Percentiles rank a stretch among this genome's conserved stretches.
These are phyloP conservation scores for Drosophila recens DNA, from an alignment of 2,888 invertebrate genomes.

Conservation along the genomic window DNA sequence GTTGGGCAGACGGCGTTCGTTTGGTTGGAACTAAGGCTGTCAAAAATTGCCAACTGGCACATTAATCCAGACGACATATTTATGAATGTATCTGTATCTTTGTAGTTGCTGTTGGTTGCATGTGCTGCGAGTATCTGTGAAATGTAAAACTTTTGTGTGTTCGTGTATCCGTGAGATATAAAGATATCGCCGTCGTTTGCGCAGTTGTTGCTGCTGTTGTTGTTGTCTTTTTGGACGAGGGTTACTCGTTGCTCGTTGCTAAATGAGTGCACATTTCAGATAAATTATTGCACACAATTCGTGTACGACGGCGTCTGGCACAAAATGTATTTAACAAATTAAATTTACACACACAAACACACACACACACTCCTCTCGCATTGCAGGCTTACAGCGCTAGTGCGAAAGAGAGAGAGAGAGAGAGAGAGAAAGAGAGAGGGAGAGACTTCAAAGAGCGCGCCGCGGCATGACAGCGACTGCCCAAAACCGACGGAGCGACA, in stretches of 20 bases:
- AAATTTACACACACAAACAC: conserved; percentile 73
- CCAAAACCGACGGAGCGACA: conserved; percentile 34
- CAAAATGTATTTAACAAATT: conserved; percentile 79
- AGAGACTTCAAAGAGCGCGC: conserved; percentile 65
- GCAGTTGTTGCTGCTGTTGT: conserved; percentile 28
- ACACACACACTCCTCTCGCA: conserved; percentile 10
- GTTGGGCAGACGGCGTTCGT: conserved; percentile 37
- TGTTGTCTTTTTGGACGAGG: conserved; percentile 63
- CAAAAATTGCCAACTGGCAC: conserved; percentile 81
- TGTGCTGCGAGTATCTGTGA: conserved; percentile 47
- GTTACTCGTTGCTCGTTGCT: conserved; percentile 71
- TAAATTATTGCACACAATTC: conserved; percentile 82
- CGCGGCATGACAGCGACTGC: conserved; percentile 58
- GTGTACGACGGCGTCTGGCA: conserved; percentile 73
- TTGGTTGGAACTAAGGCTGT: conserved; percentile 73
- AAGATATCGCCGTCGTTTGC: conserved; percentile 68
- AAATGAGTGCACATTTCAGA: conserved; percentile 80
- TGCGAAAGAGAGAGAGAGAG: conserved; percentile 2
- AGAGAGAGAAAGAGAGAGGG: conserved; percentile 9
- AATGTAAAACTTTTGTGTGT: conserved; percentile 58
- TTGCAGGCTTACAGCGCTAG: conserved; percentile 1
- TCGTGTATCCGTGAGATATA: conserved; percentile 80
- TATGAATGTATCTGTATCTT: conserved; percentile 71
- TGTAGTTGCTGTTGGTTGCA: conserved; percentile 30
- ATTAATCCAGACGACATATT: conserved; percentile 83